Conservation (phyloP, 2,888 invertebrate genomes). For the Crioceris asparagi region DNA sequence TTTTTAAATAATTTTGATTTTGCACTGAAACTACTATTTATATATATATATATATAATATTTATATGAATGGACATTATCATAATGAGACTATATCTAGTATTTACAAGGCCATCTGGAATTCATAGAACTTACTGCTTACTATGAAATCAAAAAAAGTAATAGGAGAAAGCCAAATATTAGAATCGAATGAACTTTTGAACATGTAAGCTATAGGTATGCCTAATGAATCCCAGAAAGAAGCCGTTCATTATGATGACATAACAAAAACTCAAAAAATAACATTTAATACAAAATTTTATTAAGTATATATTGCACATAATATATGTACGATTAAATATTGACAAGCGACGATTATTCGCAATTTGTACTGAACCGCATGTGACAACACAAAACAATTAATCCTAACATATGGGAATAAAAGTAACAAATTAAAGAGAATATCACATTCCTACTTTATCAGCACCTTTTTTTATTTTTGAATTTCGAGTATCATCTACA, state of each 20-base stretch:
- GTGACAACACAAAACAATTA: constrained; percentile 33
- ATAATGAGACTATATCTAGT: too few relatives aligned
- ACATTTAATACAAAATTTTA: constrained; percentile 15
- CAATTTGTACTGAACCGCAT: constrained; percentile 37
- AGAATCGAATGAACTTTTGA: too few relatives aligned
- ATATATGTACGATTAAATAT: constrained; percentile 33
- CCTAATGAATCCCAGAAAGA: constrained; percentile 1
- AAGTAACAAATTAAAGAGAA: constrained; percentile 36
- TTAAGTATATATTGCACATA: constrained; percentile 38
- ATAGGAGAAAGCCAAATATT: too few relatives aligned
- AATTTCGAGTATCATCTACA: too few relatives aligned
- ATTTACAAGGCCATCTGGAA: too few relatives aligned
- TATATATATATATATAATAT: too few relatives aligned
- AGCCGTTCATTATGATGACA: not conserved
- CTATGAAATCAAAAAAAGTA: too few relatives aligned
- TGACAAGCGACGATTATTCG: constrained; percentile 31
- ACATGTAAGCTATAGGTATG: too few relatives aligned
- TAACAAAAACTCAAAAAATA: constrained; percentile 6
- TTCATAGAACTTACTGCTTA: too few relatives aligned
- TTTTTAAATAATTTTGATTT: constrained; percentile 1
- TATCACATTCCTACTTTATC: constrained; percentile 37
- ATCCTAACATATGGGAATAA: constrained; percentile 31
- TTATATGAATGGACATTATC: too few relatives aligned
- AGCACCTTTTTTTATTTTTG: constrained; percentile 37
- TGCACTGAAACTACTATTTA: too few relatives aligned